Percentiles rank a stretch among this genome's conserved stretches.
Conservation (phyloP, 2,113 vertebrate genomes). For the Eulacestoma nigropectus region DNA sequence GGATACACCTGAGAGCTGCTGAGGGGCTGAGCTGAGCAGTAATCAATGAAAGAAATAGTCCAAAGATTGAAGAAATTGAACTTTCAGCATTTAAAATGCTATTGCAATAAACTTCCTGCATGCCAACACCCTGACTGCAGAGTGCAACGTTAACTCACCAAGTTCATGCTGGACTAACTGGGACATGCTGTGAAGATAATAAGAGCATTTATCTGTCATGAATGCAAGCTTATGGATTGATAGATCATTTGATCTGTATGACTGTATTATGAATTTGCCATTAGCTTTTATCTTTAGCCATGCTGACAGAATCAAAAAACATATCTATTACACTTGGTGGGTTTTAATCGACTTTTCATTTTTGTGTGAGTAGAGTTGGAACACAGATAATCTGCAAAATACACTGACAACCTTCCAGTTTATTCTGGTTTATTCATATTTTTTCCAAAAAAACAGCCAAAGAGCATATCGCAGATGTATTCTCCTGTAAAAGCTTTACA, state of each 20-base stretch:
- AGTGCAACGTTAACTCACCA: not conserved
- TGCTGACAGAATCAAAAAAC: constrained; percentile 13
- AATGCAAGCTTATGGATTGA: constrained; percentile 7
- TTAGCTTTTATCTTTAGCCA: constrained; percentile 34
- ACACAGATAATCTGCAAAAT: not conserved
- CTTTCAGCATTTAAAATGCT: not conserved
- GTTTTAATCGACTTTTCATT: constrained; percentile 38
- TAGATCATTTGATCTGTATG: constrained; percentile 29
- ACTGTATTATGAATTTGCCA: constrained; percentile 29
- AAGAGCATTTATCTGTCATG: constrained; percentile 24
- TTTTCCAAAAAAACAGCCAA: not conserved
- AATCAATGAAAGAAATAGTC: not conserved
- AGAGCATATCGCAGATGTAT: not conserved
- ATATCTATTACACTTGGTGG: constrained; percentile 25
- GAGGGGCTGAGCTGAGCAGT: not conserved
- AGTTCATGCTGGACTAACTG: not conserved
- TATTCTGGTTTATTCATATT: constrained; percentile 1
- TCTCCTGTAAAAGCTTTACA: not conserved
- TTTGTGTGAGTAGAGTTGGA: not conserved
- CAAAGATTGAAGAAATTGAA: not conserved
- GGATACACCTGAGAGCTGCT: not conserved
- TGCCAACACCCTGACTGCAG: not conserved
- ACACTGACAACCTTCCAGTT: not conserved
- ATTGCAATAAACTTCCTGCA: not conserved
- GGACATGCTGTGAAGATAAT: not conserved